Percentiles rank a stretch among this genome's conserved stretches.
Evolutionary conservation across 2,113 vertebrate species (phyloP).

Genomic region (Scophthalmus maximus): DNA sequence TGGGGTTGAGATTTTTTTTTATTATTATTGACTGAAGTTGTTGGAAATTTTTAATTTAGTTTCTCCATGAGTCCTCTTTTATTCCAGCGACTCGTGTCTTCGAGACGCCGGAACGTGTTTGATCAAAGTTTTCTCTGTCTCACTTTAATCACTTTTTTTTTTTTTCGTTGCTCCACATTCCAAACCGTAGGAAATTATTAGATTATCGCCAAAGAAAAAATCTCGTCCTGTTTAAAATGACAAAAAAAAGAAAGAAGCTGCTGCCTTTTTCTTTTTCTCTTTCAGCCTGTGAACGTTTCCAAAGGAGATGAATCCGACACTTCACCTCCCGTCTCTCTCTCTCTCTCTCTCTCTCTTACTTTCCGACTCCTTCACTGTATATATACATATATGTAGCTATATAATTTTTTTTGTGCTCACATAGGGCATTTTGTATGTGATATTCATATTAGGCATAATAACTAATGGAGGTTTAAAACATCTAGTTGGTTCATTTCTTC

Average conservation of each 20-base stretch:
- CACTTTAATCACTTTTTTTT: constrained; percentile 16
- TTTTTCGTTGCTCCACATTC: constrained; percentile 61
- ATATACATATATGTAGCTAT: constrained; percentile 81
- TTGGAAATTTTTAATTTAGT: not conserved
- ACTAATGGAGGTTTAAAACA: constrained; percentile 44
- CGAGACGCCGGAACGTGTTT: constrained; percentile 9
- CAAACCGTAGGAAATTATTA: constrained; percentile 53
- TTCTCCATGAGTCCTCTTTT: not conserved
- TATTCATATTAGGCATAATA: constrained; percentile 73
- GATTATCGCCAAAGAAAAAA: constrained; percentile 73
- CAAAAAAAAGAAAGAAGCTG: constrained; percentile 1
- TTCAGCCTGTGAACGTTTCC: constrained; percentile 38
- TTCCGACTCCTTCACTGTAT: constrained; percentile 66
- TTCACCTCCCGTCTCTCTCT: not conserved
- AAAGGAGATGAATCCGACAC: constrained; percentile 47
- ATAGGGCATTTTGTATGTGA: constrained; percentile 78
- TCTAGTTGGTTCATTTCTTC: constrained; percentile 66
- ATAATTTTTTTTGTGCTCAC: constrained; percentile 75
- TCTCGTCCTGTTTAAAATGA: constrained; percentile 40
- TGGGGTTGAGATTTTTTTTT: constrained; percentile 10
- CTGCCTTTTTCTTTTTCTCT: constrained; percentile 31
- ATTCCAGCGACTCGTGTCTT: not conserved
- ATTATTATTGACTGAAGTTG: constrained; percentile 15
- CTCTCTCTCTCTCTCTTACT: constrained; percentile 1
- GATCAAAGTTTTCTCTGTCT: constrained; percentile 12